Base-by-base conservation (phyloP, 2,113 vertebrate species). In the Ivindomyrus marchei region DNA sequence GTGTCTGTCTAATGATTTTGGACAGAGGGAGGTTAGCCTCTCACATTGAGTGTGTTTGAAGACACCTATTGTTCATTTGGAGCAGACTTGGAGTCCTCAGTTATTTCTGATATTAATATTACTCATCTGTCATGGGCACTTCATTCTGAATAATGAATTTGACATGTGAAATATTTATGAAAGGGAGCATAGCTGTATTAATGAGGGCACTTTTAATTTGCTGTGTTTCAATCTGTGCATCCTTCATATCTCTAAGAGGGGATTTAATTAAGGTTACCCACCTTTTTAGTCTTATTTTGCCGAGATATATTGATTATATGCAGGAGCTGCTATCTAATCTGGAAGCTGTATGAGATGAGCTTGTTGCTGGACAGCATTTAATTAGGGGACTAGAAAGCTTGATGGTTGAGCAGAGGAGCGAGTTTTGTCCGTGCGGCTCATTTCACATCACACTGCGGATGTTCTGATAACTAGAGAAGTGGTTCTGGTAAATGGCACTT, bases 201-300 rank as follows among this genome's bases (percentile, higher is more conserved):
- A 91, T 91, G 58, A 92, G 80, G 90, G 88, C 91, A 91, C 83
- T 83, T 88, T 42, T 53, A 89, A 92, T 93, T 91, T 77, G 50
- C 77, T 85, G 88, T 90, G 88, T 92, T 88, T 88, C 15, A 89
- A 90, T 47, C 62, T 58, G 42, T 74, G 85, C 90, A 90, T 87
- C 49, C 85, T 89, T 88, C 52, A 77, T 83, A 92, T 91, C 89
- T 88, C 83, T 31, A 87, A n/a, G 86, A 90, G 74, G 89, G 89
- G 89, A 91, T 93, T 90, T 91, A 93, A 93, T 93, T 91, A 92
- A 92, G 90, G 92, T 91, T 91, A 89, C 89, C 84, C 58, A 42
- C 36, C 21, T 62, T 62, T 66, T 66, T 88, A 10, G 15, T 84
- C 49, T 39, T 36, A 77, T 89, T 52, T 46, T 89, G 89, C 80